Evolutionary conservation across 2,888 invertebrate species (phyloP), one percentile per base, ranked within the genome.

Genomic region (Xanthia icteritia): DNA sequence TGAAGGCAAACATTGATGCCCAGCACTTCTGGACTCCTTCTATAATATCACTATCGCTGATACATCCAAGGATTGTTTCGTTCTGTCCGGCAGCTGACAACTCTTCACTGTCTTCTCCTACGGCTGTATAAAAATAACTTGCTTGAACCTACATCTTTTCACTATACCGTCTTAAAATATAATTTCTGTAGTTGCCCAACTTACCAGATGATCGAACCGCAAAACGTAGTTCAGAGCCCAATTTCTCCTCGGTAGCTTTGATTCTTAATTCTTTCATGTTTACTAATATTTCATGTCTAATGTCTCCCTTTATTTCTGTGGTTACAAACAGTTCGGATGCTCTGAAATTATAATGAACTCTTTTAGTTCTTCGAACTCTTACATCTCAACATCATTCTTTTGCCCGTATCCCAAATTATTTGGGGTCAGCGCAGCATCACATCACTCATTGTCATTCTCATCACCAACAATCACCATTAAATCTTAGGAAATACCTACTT

Each of bases 21-120:
- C 99, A 99, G 92, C 99, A 99, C 76, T 97, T 97, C 67, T 97
- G 94, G 2, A 99, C 95, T 11, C 97, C 97, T 51, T 94, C 90
- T 20, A 97, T 80, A 17, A 98, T 94, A 75, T 97, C 96, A 0
- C 93, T 94, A 61, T 95, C 92, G 1, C 96, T 97, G 58, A 92
- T 92, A 73, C 98, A 97, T 0, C 98, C 98, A 5, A 99, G 95
- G 81, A 97, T 97, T 0, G 98, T 98, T 79, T 98, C 97, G 94
- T 99, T 98, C 95, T 99, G 99, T 0, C 99, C 99, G 0, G 99
- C 99, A 6, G 98, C 98, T 0, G 98, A 98, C 20, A 98, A 94
- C 69, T 98, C 98, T 79, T 97, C 97, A 13, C 98, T 97, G 92
- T 99, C 99, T 95, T 99, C 99, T 8, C 98, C 98, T 64, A 98